These are phyloP conservation scores for Polyodon spathula DNA, from an alignment of 2,113 vertebrate species.

Conservation along the genomic window DNA sequence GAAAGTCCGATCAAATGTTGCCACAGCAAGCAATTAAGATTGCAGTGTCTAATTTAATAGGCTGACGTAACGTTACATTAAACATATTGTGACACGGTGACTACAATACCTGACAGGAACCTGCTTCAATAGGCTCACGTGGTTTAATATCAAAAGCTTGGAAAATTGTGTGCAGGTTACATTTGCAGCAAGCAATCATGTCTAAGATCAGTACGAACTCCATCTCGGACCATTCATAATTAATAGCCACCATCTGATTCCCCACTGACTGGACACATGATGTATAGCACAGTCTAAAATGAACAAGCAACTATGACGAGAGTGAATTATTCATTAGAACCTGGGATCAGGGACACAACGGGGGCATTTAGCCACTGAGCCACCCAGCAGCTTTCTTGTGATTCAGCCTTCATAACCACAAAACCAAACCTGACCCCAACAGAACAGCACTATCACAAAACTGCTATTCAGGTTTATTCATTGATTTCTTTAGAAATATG, in stretches of 20 bases:
- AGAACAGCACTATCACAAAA: no score
- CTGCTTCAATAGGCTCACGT: no score
- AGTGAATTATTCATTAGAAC: no score
- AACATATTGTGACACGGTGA: no score
- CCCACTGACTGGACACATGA: background rate
- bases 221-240: conserved; percentile 5
- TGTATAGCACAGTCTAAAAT: background rate
- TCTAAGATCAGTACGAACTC: background rate
- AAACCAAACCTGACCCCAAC: no score
- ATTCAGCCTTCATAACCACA: no score
- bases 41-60: background rate
- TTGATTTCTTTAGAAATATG: conserved; percentile 8
- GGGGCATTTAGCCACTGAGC: background rate
- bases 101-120: no score
- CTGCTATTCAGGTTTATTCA: no score
- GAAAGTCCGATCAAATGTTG: background rate
- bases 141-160: no score
- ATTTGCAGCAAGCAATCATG: background rate
- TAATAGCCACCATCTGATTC: conserved; percentile 7
- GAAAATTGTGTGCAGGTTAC: background rate
- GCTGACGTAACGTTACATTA: no score
- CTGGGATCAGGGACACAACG: no score
- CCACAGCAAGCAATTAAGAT: background rate
- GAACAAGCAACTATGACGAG: no score
- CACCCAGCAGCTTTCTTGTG: conserved; percentile 9